A percentile compares a stretch with the other conserved stretches of the same genome.
Conservation (phyloP, 1,140 invertebrate genomes). For the Acromyrmex heyeri region DNA sequence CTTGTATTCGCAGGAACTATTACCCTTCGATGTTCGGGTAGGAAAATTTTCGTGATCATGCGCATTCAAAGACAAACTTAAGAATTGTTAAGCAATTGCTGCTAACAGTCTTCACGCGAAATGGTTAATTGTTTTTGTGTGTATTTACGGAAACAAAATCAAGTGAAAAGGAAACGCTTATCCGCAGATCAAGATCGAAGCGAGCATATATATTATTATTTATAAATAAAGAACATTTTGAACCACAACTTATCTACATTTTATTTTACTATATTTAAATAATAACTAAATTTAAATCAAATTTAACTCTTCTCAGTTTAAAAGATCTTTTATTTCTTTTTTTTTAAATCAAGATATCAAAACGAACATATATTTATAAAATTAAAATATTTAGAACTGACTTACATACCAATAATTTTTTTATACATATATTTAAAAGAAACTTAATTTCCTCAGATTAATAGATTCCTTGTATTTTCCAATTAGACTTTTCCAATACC, state of each 20-base stretch:
- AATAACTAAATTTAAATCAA: no score
- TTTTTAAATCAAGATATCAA: neutral
- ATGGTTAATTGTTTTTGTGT: neutral
- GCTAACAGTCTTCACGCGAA: conserved; percentile 21
- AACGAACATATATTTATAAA: neutral
- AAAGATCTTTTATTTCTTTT: no score
- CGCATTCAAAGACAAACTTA: conserved; percentile 23
- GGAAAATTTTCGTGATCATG: conserved; percentile 41
- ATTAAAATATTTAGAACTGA: neutral
- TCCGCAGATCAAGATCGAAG: neutral
- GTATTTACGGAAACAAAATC: neutral
- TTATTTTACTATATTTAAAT: no score
- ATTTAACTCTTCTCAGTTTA: no score
- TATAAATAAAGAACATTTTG: neutral
- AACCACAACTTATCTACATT: no score
- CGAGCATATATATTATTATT: neutral
- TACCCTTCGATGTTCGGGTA: neutral
- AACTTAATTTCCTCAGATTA: neutral
- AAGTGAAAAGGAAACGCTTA: neutral
- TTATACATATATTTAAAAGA: neutral
- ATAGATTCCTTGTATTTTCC: neutral
- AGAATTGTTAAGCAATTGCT: conserved; percentile 35
- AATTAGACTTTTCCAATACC: neutral
- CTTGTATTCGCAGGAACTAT: conserved; percentile 69
- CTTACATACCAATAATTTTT: neutral